Evolutionary conservation across 1,140 invertebrate genomes (phyloP).

Genomic region (Apis mellifera): DNA sequence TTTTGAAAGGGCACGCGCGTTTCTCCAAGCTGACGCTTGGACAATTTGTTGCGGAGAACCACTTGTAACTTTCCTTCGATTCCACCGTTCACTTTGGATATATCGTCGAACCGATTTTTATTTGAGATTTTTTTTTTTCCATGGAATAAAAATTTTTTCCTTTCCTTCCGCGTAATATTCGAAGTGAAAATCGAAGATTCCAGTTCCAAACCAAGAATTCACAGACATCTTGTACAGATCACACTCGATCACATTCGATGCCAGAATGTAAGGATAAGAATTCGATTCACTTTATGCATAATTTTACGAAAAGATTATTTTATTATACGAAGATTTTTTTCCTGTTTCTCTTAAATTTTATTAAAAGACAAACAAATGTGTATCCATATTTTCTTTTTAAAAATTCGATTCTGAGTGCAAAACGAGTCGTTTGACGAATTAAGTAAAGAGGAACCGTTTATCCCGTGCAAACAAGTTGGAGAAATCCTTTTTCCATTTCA

Average conservation of each 20-base stretch:
- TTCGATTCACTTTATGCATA: too few relatives aligned
- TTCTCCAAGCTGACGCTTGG: slow-evolving; percentile 47
- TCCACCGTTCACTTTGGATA: background rate
- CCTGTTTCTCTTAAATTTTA: background rate
- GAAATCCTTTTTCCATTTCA: slow-evolving; percentile 65
- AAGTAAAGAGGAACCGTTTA: background rate
- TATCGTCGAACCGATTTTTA: background rate
- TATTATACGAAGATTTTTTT: too few relatives aligned
- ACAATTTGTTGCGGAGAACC: slow-evolving; percentile 52
- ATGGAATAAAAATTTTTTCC: background rate
- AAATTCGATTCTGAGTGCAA: background rate
- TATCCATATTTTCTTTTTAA: too few relatives aligned
- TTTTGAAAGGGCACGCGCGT: slow-evolving; percentile 21
- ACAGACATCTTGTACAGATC: background rate
- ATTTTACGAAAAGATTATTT: too few relatives aligned
- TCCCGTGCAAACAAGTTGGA: slow-evolving; percentile 30
- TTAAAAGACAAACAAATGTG: too few relatives aligned
- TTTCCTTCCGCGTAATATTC: too few relatives aligned
- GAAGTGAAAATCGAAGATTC: background rate
- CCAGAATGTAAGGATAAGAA: background rate
- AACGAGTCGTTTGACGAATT: background rate
- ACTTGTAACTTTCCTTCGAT: slow-evolving; percentile 50
- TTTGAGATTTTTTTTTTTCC: background rate
- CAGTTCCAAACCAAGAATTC: background rate
- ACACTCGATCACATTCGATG: slow-evolving; percentile 3